These are phyloP conservation scores for Sarotherodon lohbergeri DNA, from an alignment of 2,113 vertebrate genomes.

Conservation along the genomic window DNA sequence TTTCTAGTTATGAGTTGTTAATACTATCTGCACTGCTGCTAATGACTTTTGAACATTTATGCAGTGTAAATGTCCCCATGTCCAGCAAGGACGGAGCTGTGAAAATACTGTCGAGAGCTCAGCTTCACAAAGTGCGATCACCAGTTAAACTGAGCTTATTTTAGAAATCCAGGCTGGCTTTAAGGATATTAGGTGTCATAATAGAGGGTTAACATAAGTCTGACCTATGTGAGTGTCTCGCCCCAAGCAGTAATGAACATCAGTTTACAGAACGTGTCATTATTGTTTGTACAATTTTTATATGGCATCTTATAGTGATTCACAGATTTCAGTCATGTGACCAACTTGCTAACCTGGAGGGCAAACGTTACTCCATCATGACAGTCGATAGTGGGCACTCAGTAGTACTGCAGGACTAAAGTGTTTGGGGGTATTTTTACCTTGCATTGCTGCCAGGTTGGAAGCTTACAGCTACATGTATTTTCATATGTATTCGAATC, in stretches of 20 bases:
- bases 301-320: neutral
- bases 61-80: neutral
- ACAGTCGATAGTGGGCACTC: neutral
- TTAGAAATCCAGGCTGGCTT: neutral
- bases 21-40: neutral
- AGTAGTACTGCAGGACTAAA: neutral
- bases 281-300: neutral
- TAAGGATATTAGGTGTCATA: neutral
- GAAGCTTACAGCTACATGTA: neutral
- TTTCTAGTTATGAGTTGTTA: neutral
- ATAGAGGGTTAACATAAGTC: neutral
- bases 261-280: neutral
- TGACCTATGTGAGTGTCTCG: neutral
- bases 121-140: neutral
- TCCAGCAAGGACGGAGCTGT: neutral
- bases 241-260: rapidly evolving
- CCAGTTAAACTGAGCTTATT: neutral
- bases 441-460: neutral
- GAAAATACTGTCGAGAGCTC: neutral
- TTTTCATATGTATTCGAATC: neutral
- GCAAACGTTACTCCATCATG: rapidly evolving
- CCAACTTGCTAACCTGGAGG: neutral
- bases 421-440: rapidly evolving
- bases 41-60: neutral
- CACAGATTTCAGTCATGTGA: neutral